Percentiles rank a stretch among this genome's conserved stretches.
These are phyloP conservation scores for Nudaria mundana DNA, from an alignment of 2,888 invertebrate genomes.

Conservation along the genomic window DNA sequence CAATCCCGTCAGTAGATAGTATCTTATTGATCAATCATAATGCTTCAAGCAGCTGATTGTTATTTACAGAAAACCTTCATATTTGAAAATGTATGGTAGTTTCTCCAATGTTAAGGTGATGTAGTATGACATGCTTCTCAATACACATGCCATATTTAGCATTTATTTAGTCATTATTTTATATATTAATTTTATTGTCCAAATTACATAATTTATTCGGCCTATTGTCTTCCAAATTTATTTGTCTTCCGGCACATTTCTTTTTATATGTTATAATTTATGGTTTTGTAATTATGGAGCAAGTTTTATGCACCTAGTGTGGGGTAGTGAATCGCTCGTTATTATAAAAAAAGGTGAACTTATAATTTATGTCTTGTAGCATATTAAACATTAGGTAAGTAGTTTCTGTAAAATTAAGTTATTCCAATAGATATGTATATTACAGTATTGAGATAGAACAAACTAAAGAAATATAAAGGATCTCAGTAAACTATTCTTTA, in stretches of 20 bases:
- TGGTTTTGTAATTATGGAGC: constrained; percentile 34
- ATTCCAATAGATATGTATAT: constrained; percentile 42
- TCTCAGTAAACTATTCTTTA: constrained; percentile 70
- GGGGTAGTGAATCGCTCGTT: constrained; percentile 61
- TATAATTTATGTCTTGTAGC: constrained; percentile 68
- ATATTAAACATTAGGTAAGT: constrained; percentile 42
- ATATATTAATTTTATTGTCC: constrained; percentile 23
- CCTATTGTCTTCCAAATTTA: constrained; percentile 58
- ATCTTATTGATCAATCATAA: no score
- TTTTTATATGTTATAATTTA: constrained; percentile 17
- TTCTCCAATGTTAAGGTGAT: background rate
- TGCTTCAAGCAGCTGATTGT: no score
- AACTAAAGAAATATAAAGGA: constrained; percentile 62
- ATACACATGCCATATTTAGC: constrained; percentile 52
- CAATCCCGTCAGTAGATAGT: no score
- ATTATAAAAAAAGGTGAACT: constrained; percentile 73
- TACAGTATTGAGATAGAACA: constrained; percentile 65
- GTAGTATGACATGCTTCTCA: constrained; percentile 29
- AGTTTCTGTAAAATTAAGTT: constrained; percentile 36
- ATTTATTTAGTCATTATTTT: constrained; percentile 41
- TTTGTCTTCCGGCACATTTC: constrained; percentile 25
- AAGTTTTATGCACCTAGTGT: constrained; percentile 58
- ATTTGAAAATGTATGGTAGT: no score
- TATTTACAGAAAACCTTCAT: no score
- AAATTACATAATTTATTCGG: constrained; percentile 33